phyloP scores from a whole-genome alignment of 2,797 vertebrate genomes.

The Micrastur ruficollis region DNA sequence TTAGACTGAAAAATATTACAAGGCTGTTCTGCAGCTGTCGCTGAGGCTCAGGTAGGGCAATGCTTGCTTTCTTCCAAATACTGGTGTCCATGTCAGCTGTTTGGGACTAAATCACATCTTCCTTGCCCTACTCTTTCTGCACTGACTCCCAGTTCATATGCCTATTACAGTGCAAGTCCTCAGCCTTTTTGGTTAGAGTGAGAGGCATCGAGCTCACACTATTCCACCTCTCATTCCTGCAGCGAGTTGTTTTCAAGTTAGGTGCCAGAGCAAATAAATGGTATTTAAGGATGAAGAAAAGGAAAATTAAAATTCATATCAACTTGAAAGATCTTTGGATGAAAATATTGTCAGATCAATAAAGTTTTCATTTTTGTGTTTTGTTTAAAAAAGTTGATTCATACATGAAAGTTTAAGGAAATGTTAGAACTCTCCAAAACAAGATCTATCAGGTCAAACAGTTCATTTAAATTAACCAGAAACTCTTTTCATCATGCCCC shows the following conservation, averaged over 20 bases:
- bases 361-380: not conserved
- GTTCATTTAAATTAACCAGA: not conserved
- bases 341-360: not conserved
- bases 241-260: not conserved
- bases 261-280: not conserved
- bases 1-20: not conserved
- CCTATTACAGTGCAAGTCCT: not conserved
- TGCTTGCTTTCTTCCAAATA: not conserved
- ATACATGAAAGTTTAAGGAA: not conserved
- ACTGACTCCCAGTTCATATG: not conserved
- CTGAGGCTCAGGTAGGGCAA: not conserved
- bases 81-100: not conserved
- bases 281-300: not conserved
- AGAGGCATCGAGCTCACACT: not conserved
- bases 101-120: not conserved
- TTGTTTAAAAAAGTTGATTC: not conserved
- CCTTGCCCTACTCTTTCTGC: not conserved
- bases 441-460: not conserved
- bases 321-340: not conserved
- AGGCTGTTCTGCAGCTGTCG: not conserved
- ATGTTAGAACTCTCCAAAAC: not conserved
- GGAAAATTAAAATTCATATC: not conserved
- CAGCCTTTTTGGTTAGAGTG: not conserved
- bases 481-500: not conserved
- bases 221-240: not conserved